These are phyloP conservation scores for Heloderma charlesbogerti DNA, from an alignment of 2,113 vertebrate species.

Conservation along the genomic window DNA sequence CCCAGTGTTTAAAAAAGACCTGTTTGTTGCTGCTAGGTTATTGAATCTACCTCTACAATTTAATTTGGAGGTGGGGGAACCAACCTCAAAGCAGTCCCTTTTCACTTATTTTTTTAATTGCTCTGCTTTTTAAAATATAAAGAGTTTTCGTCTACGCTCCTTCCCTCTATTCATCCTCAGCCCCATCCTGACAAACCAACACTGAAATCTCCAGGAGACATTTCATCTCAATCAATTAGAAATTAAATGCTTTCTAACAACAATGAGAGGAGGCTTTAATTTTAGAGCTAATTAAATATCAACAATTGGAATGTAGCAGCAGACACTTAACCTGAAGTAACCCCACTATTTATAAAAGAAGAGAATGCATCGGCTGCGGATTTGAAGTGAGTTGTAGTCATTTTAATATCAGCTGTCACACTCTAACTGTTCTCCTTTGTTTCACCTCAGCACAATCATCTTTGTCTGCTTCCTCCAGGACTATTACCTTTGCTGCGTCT, in stretches of 20 bases:
- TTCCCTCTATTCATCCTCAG: slow-evolving; percentile 56
- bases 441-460: slow-evolving; percentile 64
- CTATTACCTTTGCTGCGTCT: slow-evolving; percentile 43
- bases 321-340: slow-evolving; percentile 81
- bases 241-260: slow-evolving; percentile 66
- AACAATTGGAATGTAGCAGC: slow-evolving; percentile 78
- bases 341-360: slow-evolving; percentile 79
- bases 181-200: slow-evolving; percentile 50
- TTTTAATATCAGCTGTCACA: slow-evolving; percentile 80
- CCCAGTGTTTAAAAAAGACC: not conserved
- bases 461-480: slow-evolving; percentile 59
- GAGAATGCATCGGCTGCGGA: slow-evolving; percentile 64
- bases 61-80: not conserved
- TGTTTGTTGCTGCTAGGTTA: not conserved
- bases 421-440: slow-evolving; percentile 73
- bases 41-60: not conserved
- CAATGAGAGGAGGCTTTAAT: slow-evolving; percentile 79
- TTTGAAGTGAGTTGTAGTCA: slow-evolving; percentile 74
- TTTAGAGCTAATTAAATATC: slow-evolving; percentile 86
- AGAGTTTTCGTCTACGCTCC: slow-evolving; percentile 51
- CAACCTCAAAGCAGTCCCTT: not conserved
- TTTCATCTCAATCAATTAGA: slow-evolving; percentile 80
- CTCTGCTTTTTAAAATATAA: slow-evolving; percentile 64
- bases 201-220: slow-evolving; percentile 27
- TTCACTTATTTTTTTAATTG: slow-evolving; percentile 53